Base-by-base conservation (phyloP, 2,113 vertebrate genomes). In the Catagonus wagneri region DNA sequence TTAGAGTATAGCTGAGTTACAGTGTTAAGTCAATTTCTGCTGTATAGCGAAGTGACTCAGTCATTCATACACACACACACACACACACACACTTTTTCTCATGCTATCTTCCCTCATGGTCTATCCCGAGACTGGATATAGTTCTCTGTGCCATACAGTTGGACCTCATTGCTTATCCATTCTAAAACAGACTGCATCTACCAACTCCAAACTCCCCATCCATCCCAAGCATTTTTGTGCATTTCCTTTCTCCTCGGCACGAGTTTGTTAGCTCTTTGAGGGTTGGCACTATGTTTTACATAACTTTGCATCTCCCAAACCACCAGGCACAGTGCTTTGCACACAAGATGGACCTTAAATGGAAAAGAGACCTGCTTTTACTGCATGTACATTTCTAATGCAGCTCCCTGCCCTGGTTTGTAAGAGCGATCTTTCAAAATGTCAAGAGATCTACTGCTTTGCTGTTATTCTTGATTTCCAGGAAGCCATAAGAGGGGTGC, bases 361-460 rank as follows among this genome's bases (percentile, higher is more conserved):
- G 58, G 54, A 81, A 84, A 84, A 85, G 0, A 60, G 36, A 78
- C 50, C 83, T 34, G 54, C 63, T 50, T 78, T 80, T 32, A 20
- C 12, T 10, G 68, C 50, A 32, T 1, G 9, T 15, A 2, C 44
- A 34, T 36, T 91, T 78, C 68, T 22, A 39, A 50, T 0, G 7
- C 22, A 72, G 36, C n/a, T 79, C 60, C 34, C 60, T 50, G 32
- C 16, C 32, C 84, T 17, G 11, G 39, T 22, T 9, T 65, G 63
- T 71, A 58, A 78, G 75, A 83, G 54, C 36, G 8, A 17, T 76
- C 63, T 39, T 93, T 96, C 75, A 95, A 80, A 83, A 72, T 66
- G 76, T 66, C 69, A 84, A 76, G 76, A 81, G 61, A 76, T 56
- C n/a, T 69, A 20, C 76, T 58, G 60, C 63, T 93, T 34, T 74